Evolutionary conservation across 2,113 vertebrate genomes (phyloP).

Genomic region (Atlantisia rogersi): DNA sequence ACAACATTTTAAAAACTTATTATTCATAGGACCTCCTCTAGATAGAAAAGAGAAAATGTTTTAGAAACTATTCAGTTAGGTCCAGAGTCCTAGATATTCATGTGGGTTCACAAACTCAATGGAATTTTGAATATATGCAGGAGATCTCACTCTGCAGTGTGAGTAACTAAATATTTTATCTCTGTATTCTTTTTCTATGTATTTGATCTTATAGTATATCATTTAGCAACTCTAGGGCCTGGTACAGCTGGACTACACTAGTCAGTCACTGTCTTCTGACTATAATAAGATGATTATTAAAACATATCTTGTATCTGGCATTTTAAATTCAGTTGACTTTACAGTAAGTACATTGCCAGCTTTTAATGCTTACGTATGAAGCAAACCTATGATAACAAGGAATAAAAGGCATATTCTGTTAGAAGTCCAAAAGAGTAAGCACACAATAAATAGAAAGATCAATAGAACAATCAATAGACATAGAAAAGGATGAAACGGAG

Average conservation of each 20-base stretch:
- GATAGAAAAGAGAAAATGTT: background rate
- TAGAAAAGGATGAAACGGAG: constrained; percentile 37
- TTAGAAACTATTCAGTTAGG: background rate
- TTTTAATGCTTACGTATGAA: constrained; percentile 26
- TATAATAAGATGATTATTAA: background rate
- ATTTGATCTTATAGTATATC: background rate
- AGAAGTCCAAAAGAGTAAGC: constrained; percentile 26
- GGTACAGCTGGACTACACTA: background rate
- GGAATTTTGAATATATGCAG: background rate
- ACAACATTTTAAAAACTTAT: background rate
- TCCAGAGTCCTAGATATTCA: background rate
- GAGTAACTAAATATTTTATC: background rate
- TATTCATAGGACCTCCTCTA: background rate
- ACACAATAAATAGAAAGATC: constrained; percentile 45
- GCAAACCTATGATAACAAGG: background rate
- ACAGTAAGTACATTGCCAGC: background rate
- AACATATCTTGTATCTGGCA: background rate
- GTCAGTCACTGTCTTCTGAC: background rate
- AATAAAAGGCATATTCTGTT: constrained; percentile 32
- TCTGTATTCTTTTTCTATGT: background rate
- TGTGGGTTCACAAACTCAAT: background rate
- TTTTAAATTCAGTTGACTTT: background rate
- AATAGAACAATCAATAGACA: constrained; percentile 37
- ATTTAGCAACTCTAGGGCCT: background rate
- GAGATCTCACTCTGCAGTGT: background rate